A percentile compares a stretch with the other conserved stretches of the same genome.
Evolutionary conservation across 2,888 invertebrate species (phyloP).

Genomic region (Clepsis dumicolana): DNA sequence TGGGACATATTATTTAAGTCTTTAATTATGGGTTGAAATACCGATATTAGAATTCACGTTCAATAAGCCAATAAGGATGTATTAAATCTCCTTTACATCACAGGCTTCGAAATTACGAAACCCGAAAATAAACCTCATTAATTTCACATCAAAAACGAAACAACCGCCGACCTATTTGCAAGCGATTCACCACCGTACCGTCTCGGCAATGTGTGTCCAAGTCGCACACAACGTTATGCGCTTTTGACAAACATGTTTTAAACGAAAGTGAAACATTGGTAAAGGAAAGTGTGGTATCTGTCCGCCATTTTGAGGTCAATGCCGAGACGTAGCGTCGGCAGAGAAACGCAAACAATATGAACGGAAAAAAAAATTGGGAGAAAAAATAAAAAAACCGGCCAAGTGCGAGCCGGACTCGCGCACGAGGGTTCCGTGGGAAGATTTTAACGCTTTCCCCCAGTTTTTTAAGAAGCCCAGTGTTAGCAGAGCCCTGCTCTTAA

Average conservation of each 20-base stretch:
- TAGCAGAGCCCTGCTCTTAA: too few species aligned
- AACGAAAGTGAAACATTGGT: conserved; percentile 32
- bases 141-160: too few species aligned
- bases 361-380: neutral
- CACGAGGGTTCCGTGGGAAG: too few species aligned
- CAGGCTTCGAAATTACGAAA: too few species aligned
- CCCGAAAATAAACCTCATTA: too few species aligned
- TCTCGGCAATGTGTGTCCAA: neutral
- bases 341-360: conserved; percentile 4
- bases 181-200: neutral
- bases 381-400: neutral
- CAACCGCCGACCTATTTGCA: neutral
- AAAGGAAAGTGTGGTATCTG: conserved; percentile 33
- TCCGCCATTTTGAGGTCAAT: conserved; percentile 43
- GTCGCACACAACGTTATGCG: neutral
- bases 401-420: neutral
- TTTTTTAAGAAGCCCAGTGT: too few species aligned
- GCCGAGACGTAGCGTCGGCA: conserved; percentile 42
- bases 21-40: too few species aligned
- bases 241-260: conserved; percentile 1
- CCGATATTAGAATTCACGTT: too few species aligned
- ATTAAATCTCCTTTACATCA: too few species aligned
- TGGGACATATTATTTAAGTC: too few species aligned
- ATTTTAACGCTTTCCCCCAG: too few species aligned
- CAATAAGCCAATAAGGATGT: too few species aligned